Evolutionary conservation across 2,797 vertebrate genomes (phyloP), one percentile per base, ranked within the genome.

Genomic region (Enteromius paludinosus): DNA sequence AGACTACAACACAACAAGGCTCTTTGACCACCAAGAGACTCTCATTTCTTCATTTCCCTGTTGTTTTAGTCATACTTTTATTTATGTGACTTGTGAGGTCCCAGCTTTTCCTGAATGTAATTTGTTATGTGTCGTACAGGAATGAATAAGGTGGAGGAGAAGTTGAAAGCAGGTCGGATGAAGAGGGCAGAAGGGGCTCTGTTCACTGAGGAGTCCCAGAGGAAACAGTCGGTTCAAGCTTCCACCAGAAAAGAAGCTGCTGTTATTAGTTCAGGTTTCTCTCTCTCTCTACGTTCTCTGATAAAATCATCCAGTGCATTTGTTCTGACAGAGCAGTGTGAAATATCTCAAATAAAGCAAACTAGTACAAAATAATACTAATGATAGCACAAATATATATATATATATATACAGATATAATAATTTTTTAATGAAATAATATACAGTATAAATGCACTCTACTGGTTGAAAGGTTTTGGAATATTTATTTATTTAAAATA

Each of bases 111-210:
- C 28, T 76, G 20, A 78, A 52, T 73, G 73, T 65, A 25, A 35
- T 85, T 62, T 12, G 81, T 43, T 12, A 83, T 70, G 18, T 78
- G 81, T 23, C 75, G 9, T 47, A 28, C 64, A 99, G 98, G 98
- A 82, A 95, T 99, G 84, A 96, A 94, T 82, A 99, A 99, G 90
- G 96, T 95, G 2, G 98, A 99, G 87, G 98, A 99, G 89, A 99
- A 98, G 87, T 94, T 97, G 2, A 97, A 98, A 87, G 94, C 94
- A 2, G 95, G 96, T 23, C 94, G 96, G 17, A 93, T 87, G 18
- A 98, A 97, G 92, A 96, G 94, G 87, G 52, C 94, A 83, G 96
- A 97, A 77, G 95, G 93, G 33, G 88, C 68, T 77, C 64, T 87
- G 65, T 90, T 90, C 84, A 85, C 62, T 0, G 96, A 98, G 35